Conservation (phyloP, 2,888 invertebrate genomes). For the Ditula angustiorana region DNA sequence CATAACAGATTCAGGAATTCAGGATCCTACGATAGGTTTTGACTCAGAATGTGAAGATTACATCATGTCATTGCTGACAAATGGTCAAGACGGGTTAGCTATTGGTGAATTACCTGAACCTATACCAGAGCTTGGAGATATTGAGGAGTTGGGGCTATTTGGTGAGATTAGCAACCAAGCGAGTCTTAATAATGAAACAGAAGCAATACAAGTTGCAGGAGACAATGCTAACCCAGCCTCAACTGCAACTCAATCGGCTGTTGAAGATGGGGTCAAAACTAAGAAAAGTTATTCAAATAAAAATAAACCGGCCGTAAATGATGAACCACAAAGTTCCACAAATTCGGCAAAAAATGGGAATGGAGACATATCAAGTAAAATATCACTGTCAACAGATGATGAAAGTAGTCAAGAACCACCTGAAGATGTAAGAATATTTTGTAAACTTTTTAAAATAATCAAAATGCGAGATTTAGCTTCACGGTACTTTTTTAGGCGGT, state of each 20-base stretch:
- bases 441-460: background rate
- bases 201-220: background rate
- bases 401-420: constrained; percentile 58
- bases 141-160: constrained; percentile 23
- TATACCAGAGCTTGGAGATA: constrained; percentile 27
- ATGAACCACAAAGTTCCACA: background rate
- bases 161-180: background rate
- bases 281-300: background rate
- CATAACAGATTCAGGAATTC: constrained; percentile 26
- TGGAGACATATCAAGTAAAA: constrained; percentile 11
- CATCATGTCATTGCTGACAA: constrained; percentile 26
- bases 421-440: constrained; percentile 44
- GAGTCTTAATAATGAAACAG: background rate
- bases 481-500: too few relatives aligned
- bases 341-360: constrained; percentile 27
- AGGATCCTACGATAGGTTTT: constrained; percentile 21
- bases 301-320: background rate
- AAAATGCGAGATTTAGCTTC: too few relatives aligned
- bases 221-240: constrained; percentile 9
- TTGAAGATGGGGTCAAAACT: constrained; percentile 25
- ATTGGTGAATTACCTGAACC: constrained; percentile 22
- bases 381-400: constrained; percentile 51
- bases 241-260: constrained; percentile 10
- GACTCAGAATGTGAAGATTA: constrained; percentile 32
- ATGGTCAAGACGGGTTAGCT: background rate